phyloP scores from a whole-genome alignment of 2,888 invertebrate species.

The Drosophila fungiperda region DNA sequence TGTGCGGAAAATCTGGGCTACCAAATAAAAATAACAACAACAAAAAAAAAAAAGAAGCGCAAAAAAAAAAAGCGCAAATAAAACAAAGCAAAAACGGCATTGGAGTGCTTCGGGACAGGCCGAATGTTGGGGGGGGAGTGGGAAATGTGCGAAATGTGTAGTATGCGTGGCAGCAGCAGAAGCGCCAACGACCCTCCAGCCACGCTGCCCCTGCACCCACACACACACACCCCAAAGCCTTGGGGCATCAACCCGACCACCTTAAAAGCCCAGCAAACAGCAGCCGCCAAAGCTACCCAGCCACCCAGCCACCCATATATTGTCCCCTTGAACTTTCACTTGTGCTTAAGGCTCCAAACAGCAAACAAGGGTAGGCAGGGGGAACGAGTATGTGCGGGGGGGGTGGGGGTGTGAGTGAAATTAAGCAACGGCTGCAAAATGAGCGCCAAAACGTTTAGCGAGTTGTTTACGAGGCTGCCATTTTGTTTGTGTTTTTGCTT shows the following conservation, averaged over 20 bases:
- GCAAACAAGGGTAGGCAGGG: not conserved
- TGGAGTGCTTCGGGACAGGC: constrained; percentile 1
- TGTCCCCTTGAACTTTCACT: constrained; percentile 72
- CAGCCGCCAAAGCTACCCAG: not conserved
- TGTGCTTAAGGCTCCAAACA: constrained; percentile 56
- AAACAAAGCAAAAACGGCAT: constrained; percentile 50
- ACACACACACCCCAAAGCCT: not conserved
- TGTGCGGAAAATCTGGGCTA: constrained; percentile 71
- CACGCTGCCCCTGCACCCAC: not conserved
- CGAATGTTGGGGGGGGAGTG: constrained; percentile 2
- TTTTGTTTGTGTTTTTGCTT: constrained; percentile 46
- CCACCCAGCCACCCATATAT: constrained; percentile 49
- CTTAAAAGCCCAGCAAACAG: constrained; percentile 7
- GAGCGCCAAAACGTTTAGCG: constrained; percentile 76
- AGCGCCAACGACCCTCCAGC: constrained; percentile 12
- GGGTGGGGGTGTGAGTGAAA: constrained; percentile 37
- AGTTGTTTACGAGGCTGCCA: constrained; percentile 75
- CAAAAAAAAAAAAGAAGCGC: not conserved
- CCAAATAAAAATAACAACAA: constrained; percentile 38
- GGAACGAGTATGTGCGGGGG: not conserved
- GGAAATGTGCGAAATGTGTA: constrained; percentile 63
- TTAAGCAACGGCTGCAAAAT: constrained; percentile 77
- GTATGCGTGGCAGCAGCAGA: constrained; percentile 62
- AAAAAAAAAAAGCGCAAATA: constrained; percentile 42
- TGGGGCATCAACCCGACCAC: constrained; percentile 8